phyloP scores from a whole-genome alignment of 2,888 invertebrate genomes.

The Leptinotarsa peninsularis region DNA sequence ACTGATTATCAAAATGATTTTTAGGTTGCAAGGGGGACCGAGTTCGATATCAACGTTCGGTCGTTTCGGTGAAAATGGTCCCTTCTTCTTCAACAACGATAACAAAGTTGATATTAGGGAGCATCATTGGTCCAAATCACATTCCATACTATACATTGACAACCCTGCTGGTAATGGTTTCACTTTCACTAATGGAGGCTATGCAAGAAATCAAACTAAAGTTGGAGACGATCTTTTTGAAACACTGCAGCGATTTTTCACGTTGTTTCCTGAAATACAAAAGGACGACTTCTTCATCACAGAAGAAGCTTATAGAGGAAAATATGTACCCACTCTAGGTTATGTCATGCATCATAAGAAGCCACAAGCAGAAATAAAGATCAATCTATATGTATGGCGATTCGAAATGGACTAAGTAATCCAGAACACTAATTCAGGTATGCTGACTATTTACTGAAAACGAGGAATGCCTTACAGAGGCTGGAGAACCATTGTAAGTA shows the following conservation, averaged over 20 bases:
- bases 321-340: slow-evolving; percentile 80
- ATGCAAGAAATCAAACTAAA: slow-evolving; percentile 81
- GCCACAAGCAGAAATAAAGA: slow-evolving; percentile 71
- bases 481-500: slow-evolving; percentile 66
- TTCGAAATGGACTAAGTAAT: slow-evolving; percentile 86
- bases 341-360: slow-evolving; percentile 79
- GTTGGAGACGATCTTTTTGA: slow-evolving; percentile 85
- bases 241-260: slow-evolving; percentile 84
- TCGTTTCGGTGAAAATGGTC: slow-evolving; percentile 85
- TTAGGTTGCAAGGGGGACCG: slow-evolving; percentile 91
- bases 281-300: slow-evolving; percentile 85
- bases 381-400: slow-evolving; percentile 76
- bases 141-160: slow-evolving; percentile 88
- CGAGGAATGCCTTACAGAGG: slow-evolving; percentile 71
- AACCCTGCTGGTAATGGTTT: slow-evolving; percentile 91
- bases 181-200: slow-evolving; percentile 88
- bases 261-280: slow-evolving; percentile 81
- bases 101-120: slow-evolving; percentile 70
- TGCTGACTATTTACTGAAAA: slow-evolving; percentile 80
- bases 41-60: slow-evolving; percentile 85
- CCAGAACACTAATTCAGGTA: slow-evolving; percentile 83
- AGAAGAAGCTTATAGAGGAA: slow-evolving; percentile 66
- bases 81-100: slow-evolving; percentile 68
- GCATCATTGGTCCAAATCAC: slow-evolving; percentile 83
- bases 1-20: slow-evolving; percentile 69